Base-by-base conservation (phyloP, 2,797 vertebrate genomes). In the Premnoplex brunnescens region DNA sequence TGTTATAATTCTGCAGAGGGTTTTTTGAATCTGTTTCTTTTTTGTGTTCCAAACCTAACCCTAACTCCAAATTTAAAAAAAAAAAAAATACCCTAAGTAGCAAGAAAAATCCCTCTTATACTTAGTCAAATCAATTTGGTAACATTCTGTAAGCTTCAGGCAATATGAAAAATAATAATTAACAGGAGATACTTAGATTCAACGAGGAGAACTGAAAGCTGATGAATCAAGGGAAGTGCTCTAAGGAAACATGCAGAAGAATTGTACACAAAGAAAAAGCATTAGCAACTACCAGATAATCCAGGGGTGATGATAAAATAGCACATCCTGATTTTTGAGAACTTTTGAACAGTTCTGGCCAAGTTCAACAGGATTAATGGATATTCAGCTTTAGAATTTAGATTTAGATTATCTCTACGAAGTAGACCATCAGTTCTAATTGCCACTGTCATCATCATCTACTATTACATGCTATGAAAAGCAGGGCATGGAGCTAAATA, bases 401-500 rank as follows among this genome's bases (percentile, higher is more conserved):
- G 49, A 51, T 51, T 51, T 27, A 51, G 49, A 51, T 51, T 51
- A 81, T 55, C 43, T 66, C 85, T 52, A 59, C 81, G 39, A 86
- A 81, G 28, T 0, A 85, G 32, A 56, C 34, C 30, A 55, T 76
- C 76, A 82, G 63, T 79, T 91, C 43, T 89, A 92, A 89, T 67
- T 89, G 80, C 44, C 74, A 90, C 51, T 85, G 69, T 76, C 24
- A 6, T 82, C 77, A 67, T n/a, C 48, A 52, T 27, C 76, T 87
- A 90, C 86, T 86, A 72, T 60, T 86, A 56, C 5, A 2, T 69
- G 66, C 84, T 82, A 32, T 60, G 59, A 66, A 86, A 96, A 96
- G 87, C 48, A 62, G 36, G 49, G 86, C 77, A 85, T 52, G 54
- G 77, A 94, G 69, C 89, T 90, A 95, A 95, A 85, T 56, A 93